phyloP scores from a whole-genome alignment of 2,888 invertebrate species.

The Quadroppia sp. region DNA sequence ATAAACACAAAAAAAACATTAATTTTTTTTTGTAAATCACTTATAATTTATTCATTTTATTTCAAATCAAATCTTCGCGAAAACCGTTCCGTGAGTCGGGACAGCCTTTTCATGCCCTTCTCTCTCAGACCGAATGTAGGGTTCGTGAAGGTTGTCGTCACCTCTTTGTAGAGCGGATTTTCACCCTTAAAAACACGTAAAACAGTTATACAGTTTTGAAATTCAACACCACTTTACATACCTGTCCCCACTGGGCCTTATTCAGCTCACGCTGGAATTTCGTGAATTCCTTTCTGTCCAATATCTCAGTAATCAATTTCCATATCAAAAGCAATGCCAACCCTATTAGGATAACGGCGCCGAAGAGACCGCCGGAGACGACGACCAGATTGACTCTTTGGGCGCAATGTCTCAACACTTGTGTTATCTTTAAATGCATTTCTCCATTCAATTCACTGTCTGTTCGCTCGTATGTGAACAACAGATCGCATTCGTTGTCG shows the following conservation, averaged over 20 bases:
- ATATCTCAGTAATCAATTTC: conserved; percentile 54
- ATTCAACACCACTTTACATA: conserved; percentile 48
- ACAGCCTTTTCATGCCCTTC: conserved; percentile 46
- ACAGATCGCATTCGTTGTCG: conserved; percentile 6
- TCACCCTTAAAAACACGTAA: conserved; percentile 50
- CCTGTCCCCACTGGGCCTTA: conserved; percentile 55
- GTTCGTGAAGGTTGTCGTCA: conserved; percentile 54
- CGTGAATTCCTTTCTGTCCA: conserved; percentile 54
- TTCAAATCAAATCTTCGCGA: conserved; percentile 18
- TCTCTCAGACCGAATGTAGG: conserved; percentile 52
- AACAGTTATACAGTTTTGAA: background rate
- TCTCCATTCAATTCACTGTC: conserved; percentile 59
- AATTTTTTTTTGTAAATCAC: too few relatives aligned
- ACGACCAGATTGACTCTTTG: conserved; percentile 46
- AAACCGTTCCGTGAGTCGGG: conserved; percentile 1
- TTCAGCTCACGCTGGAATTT: conserved; percentile 55
- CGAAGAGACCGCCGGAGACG: conserved; percentile 54
- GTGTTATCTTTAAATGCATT: conserved; percentile 3
- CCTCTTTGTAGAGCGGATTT: conserved; percentile 55
- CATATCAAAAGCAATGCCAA: conserved; percentile 54
- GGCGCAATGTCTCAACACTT: conserved; percentile 39
- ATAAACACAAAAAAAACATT: too few relatives aligned
- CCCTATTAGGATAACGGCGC: conserved; percentile 54
- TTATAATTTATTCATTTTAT: background rate
- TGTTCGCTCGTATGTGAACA: conserved; percentile 51